phyloP scores from a whole-genome alignment of 2,113 vertebrate genomes.

The Merops nubicus region DNA sequence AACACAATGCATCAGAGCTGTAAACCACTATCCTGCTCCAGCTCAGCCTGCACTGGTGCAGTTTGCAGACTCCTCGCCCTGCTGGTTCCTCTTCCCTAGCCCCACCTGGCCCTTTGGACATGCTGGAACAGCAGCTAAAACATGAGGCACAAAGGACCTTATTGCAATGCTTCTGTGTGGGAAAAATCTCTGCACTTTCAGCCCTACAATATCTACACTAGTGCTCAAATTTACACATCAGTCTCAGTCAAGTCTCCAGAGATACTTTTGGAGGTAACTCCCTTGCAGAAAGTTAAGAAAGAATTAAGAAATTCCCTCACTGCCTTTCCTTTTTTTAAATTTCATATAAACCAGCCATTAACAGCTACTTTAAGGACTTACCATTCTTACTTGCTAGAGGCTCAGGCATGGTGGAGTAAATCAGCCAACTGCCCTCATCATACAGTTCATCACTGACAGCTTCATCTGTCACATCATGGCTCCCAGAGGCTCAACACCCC shows the following conservation, averaged over 20 bases:
- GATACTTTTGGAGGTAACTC: neutral
- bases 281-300: neutral
- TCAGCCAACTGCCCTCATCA: neutral
- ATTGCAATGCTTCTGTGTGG: neutral
- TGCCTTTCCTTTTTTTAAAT: neutral
- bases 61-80: too few relatives aligned
- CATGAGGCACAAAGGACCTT: neutral
- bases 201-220: neutral
- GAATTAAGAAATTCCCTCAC: neutral
- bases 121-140: neutral
- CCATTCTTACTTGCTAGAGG: neutral
- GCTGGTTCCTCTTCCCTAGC: neutral
- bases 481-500: neutral
- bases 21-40: neutral
- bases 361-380: neutral
- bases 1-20: neutral
- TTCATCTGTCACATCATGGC: neutral
- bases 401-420: neutral
- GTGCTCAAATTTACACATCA: neutral
- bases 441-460: neutral
- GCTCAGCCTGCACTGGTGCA: neutral
- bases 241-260: neutral
- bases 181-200: neutral
- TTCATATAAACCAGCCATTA: neutral
- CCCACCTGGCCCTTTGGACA: neutral